phyloP scores from a whole-genome alignment of 2,797 vertebrate genomes.

The Pangasius djambal region DNA sequence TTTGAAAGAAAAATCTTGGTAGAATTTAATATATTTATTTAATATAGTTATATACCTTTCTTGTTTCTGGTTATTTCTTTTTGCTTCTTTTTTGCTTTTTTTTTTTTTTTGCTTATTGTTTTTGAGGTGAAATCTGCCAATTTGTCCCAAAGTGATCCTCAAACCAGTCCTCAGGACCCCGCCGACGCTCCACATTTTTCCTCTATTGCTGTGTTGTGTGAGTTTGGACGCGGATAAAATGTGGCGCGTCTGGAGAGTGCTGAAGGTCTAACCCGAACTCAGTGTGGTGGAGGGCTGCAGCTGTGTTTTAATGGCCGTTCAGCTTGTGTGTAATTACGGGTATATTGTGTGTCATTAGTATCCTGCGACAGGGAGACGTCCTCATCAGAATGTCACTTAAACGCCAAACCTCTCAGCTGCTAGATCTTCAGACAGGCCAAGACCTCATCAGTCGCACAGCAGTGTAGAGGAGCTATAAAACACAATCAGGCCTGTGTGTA shows the following conservation, averaged over 20 bases:
- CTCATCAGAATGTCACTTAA: constrained; percentile 62
- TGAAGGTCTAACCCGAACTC: not conserved
- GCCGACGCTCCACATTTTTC: not conserved
- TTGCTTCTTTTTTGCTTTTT: not conserved
- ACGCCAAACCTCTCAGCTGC: constrained; percentile 64
- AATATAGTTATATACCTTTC: not conserved
- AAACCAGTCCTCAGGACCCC: not conserved
- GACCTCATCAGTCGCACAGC: constrained; percentile 46
- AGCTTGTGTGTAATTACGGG: constrained; percentile 42
- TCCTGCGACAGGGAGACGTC: constrained; percentile 65
- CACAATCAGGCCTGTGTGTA: constrained; percentile 25
- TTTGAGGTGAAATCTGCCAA: not conserved
- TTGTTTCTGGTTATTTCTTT: not conserved
- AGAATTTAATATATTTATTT: not conserved
- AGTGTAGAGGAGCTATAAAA: constrained; percentile 15
- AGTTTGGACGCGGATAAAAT: constrained; percentile 9
- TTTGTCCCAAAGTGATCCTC: not conserved
- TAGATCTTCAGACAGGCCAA: constrained; percentile 63
- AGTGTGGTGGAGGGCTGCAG: constrained; percentile 2
- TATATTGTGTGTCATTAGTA: constrained; percentile 69
- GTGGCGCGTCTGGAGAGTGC: not conserved
- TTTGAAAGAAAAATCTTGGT: not conserved
- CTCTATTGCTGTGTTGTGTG: not conserved
- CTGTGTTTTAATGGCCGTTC: constrained; percentile 29
- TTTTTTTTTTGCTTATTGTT: not conserved